A percentile compares a stretch with the other conserved stretches of the same genome.
Conservation (phyloP, 2,888 invertebrate species). For the Heliothis peltigera region DNA sequence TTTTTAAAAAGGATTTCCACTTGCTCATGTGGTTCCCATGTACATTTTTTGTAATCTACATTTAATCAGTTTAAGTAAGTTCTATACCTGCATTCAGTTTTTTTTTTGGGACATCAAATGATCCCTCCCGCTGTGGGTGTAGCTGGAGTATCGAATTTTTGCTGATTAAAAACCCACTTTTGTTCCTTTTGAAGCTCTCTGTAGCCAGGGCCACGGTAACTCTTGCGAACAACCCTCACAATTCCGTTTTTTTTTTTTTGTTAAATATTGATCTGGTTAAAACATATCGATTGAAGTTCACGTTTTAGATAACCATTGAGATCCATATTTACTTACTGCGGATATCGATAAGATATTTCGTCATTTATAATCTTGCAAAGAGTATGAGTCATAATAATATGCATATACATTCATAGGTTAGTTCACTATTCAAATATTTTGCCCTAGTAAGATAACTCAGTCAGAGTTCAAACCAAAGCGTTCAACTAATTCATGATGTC, state of each 20-base stretch:
- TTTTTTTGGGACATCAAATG: too few species aligned
- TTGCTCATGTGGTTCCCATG: too few species aligned
- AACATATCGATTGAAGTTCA: background rate
- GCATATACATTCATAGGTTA: too few species aligned
- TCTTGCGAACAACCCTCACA: too few species aligned
- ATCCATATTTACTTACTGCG: background rate
- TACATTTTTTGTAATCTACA: too few species aligned
- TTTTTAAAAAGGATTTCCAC: too few species aligned
- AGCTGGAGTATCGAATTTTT: too few species aligned
- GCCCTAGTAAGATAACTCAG: slow-evolving; percentile 18
- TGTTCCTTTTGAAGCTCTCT: background rate
- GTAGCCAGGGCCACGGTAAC: too few species aligned
- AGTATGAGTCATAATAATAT: slow-evolving; percentile 18
- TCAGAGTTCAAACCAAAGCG: slow-evolving; percentile 37
- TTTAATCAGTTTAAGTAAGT: too few species aligned
- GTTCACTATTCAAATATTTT: background rate
- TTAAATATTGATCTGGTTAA: background rate
- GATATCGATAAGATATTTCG: slow-evolving; percentile 18
- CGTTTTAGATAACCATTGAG: background rate
- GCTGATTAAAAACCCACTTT: too few species aligned
- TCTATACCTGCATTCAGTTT: too few species aligned
- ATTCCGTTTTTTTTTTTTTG: background rate
- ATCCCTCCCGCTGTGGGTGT: too few species aligned
- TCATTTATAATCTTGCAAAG: slow-evolving; percentile 7
- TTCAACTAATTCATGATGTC: slow-evolving; percentile 28